phyloP scores from a whole-genome alignment of 2,113 vertebrate genomes.

The Campylomormyrus tamandua region DNA sequence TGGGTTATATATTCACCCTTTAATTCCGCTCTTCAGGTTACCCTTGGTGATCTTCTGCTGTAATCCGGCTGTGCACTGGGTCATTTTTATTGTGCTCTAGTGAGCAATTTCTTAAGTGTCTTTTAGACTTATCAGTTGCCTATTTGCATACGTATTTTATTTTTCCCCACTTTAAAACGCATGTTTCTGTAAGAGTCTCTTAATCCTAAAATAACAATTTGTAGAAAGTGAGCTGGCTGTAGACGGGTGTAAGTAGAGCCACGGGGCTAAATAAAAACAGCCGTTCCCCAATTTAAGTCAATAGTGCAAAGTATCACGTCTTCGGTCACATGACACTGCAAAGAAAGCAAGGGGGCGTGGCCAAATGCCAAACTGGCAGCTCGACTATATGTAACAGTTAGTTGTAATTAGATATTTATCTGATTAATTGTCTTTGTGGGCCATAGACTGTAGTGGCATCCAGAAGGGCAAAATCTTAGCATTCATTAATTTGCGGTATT shows the following conservation, averaged over 20 bases:
- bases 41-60: not conserved
- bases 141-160: not conserved
- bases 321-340: not conserved
- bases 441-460: not conserved
- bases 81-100: not conserved
- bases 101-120: not conserved
- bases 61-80: not conserved
- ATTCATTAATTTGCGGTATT: not conserved
- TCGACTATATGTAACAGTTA: not conserved
- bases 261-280: not conserved
- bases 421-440: not conserved
- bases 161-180: not conserved
- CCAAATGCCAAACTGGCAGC: not conserved
- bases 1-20: not conserved
- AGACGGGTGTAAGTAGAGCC: not conserved
- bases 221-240: not conserved
- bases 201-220: not conserved
- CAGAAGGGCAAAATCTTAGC: not conserved
- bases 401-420: not conserved
- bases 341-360: not conserved
- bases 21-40: not conserved
- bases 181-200: not conserved
- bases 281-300: not conserved
- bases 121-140: not conserved
- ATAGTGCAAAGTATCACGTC: not conserved